Conservation (phyloP, 2,797 vertebrate genomes). For the Catamblyrhynchus diadema region DNA sequence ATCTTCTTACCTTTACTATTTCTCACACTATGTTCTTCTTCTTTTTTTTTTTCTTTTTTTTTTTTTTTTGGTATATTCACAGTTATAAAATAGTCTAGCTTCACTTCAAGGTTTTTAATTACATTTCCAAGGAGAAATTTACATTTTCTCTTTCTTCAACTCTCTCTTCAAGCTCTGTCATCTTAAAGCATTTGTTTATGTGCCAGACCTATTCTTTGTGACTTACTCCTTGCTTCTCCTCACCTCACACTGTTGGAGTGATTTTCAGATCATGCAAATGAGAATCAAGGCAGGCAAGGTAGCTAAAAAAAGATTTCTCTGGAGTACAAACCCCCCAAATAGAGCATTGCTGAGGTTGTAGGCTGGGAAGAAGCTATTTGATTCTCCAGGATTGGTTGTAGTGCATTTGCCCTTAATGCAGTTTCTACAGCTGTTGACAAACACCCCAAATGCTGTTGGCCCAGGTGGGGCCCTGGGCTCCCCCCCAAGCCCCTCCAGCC, state of each 20-base stretch:
- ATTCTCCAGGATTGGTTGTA: neutral
- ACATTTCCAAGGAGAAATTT: neutral
- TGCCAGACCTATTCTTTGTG: neutral
- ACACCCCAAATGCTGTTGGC: neutral
- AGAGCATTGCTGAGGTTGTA: neutral
- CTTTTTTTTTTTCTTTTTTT: too few relatives aligned
- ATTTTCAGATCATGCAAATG: constrained; percentile 29
- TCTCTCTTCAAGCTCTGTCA: neutral
- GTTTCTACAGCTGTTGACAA: neutral
- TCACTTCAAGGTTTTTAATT: neutral
- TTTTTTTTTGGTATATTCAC: too few relatives aligned
- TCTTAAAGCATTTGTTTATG: neutral
- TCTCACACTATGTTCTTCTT: neutral
- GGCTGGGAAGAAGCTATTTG: neutral
- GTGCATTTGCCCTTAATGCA: neutral
- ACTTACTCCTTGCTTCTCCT: neutral
- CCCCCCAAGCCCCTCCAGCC: neutral
- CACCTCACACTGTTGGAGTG: neutral
- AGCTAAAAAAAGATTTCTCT: neutral
- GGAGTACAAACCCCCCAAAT: neutral
- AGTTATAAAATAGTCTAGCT: neutral
- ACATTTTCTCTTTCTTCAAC: neutral
- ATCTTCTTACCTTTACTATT: neutral
- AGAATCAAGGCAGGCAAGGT: neutral
- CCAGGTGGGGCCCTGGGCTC: too few relatives aligned